Evolutionary conservation across 2,113 vertebrate species (phyloP).

Genomic region (Mus pahari): DNA sequence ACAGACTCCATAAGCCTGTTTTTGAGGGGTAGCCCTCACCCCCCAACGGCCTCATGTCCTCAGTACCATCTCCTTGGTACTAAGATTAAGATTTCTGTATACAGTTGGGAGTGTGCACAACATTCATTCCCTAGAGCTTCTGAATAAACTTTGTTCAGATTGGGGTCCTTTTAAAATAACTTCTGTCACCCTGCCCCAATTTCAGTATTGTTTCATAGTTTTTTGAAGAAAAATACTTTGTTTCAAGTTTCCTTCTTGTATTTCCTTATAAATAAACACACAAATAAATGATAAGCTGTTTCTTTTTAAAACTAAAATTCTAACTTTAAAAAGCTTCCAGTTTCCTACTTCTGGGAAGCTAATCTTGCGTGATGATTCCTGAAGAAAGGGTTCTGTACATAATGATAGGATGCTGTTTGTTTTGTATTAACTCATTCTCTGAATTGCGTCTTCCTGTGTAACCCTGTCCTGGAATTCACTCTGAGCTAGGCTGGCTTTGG

Average conservation of each 20-base stretch:
- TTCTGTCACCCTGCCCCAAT: background rate
- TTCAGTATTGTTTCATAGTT: slow-evolving; percentile 12
- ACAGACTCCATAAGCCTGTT: background rate
- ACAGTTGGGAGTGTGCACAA: background rate
- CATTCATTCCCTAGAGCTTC: background rate
- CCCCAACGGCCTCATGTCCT: background rate
- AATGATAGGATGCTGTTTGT: slow-evolving; percentile 17
- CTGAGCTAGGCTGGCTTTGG: background rate
- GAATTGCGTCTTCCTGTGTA: background rate
- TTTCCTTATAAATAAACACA: slow-evolving; percentile 48
- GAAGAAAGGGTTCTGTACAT: slow-evolving; percentile 26
- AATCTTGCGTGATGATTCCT: slow-evolving; percentile 54
- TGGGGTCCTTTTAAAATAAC: slow-evolving; percentile 49
- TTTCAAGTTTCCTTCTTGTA: slow-evolving; percentile 26
- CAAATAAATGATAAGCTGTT: slow-evolving; percentile 33
- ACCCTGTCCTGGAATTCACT: background rate
- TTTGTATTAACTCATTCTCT: background rate
- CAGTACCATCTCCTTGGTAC: background rate
- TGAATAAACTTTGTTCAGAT: slow-evolving; percentile 21
- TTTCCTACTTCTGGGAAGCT: slow-evolving; percentile 38
- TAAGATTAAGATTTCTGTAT: background rate
- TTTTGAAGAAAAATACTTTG: slow-evolving; percentile 58
- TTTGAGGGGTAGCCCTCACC: background rate
- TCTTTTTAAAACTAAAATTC: slow-evolving; percentile 65
- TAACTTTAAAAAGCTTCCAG: slow-evolving; percentile 52